These are phyloP conservation scores for Neostethus bicornis DNA, from an alignment of 2,797 vertebrate genomes.

Conservation along the genomic window DNA sequence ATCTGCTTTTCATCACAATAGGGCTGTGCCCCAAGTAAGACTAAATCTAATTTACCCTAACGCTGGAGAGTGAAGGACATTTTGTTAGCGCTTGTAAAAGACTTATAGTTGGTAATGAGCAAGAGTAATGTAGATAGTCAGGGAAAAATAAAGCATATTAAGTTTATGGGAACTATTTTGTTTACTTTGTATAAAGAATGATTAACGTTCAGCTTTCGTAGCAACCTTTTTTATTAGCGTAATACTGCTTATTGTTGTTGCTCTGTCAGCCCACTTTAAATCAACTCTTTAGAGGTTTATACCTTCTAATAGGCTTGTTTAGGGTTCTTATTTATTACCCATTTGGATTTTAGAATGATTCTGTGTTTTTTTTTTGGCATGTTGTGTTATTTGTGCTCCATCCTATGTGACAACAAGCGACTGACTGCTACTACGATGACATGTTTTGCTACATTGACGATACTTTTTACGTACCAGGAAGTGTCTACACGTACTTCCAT, in stretches of 20 bases:
- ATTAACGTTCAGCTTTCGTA: not conserved
- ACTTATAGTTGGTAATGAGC: slow-evolving; percentile 24
- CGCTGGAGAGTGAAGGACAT: slow-evolving; percentile 11
- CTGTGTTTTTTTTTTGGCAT: no score
- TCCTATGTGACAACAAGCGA: no score
- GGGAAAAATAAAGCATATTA: slow-evolving; percentile 16
- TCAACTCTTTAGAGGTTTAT: no score
- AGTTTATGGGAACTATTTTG: not conserved
- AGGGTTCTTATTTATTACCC: no score
- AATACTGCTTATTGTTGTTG: not conserved
- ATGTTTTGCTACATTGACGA: no score
- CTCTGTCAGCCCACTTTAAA: no score
- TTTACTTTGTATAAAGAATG: not conserved
- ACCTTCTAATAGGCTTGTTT: no score
- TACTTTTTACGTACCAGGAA: no score
- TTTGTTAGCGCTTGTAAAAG: slow-evolving; percentile 36
- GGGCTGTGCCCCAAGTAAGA: not conserved
- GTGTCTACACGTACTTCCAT: no score
- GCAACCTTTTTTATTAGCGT: not conserved
- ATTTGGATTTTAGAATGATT: no score
- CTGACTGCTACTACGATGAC: no score
- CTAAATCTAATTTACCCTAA: slow-evolving; percentile 10
- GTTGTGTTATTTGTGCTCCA: no score
- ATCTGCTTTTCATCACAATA: slow-evolving; percentile 21
- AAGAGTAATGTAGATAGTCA: slow-evolving; percentile 20